Base-by-base conservation (phyloP, 2,797 vertebrate species). In the Discoglossus pictus region DNA sequence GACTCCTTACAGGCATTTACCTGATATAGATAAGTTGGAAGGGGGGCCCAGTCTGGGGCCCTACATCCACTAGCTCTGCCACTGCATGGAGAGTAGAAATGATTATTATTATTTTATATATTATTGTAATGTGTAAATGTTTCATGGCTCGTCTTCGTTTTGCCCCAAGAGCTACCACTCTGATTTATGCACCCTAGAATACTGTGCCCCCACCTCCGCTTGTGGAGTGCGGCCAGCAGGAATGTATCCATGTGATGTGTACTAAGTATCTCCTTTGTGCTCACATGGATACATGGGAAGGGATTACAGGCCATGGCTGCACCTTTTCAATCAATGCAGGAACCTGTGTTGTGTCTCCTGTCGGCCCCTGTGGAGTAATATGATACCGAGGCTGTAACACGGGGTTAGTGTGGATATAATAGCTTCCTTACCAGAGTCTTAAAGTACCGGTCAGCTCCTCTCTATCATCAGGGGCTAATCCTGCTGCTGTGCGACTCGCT, bases 241-340 rank as follows among this genome's bases (percentile, higher is more conserved):
- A 68, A 61, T 61, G 39, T 44, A 27, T 68, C n/a, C 35, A 36
- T 61, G 38, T 23, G 17, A 34, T 65, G 54, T 12, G 31, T 52
- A 42, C 36, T 24, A 31, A 15, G 18, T 31, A 16, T 20, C 40
- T 44, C 46, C 6, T 1, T 34, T 61, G 47, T 44, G 13, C 25
- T 21, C 34, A 54, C 40, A 47, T 47, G 40, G 46, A 47, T 61
- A 50, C 51, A 50, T 50, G 27, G 51, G 50, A 21, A 17, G 48
- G 51, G 51, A 47, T 55, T 63, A 63, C 11, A 56, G 23, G 17
- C 58, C 25, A 55, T 40, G 36, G 68, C 68, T 56, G 68, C 59
- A 56, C 60, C 35, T 63, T 63, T 62, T 55, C 59, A 61, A 13
- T 70, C 60, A 70, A 43, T 70, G 52, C 17, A 23, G 17, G 56